These are phyloP conservation scores for Probosciger aterrimus DNA, from an alignment of 2,113 vertebrate genomes.

Conservation along the genomic window DNA sequence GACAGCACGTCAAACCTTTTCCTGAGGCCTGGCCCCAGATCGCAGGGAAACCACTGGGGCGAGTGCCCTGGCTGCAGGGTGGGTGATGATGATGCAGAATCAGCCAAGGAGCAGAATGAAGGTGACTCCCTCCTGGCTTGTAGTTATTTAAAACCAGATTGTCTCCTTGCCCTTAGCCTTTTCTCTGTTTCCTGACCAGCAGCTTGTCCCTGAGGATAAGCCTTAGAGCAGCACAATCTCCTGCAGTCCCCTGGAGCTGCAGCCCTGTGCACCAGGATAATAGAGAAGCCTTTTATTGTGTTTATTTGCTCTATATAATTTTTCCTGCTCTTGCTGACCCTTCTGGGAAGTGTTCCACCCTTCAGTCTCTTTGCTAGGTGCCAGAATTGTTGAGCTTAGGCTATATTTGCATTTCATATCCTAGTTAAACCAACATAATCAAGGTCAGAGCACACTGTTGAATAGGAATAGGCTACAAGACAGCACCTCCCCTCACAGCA, in stretches of 20 bases:
- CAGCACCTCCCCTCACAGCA: background rate
- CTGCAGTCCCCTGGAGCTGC: constrained; percentile 33
- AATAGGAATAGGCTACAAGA: background rate
- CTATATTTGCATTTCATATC: constrained; percentile 63
- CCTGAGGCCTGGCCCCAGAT: background rate
- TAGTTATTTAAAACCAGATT: background rate
- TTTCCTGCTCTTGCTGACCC: constrained; percentile 34
- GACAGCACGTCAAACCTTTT: background rate
- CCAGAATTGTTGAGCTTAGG: constrained; percentile 29
- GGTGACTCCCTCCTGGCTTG: background rate
- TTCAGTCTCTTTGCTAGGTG: constrained; percentile 12
- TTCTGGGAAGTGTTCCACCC: constrained; percentile 12
- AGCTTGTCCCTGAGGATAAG: constrained; percentile 11
- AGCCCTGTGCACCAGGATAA: constrained; percentile 24
- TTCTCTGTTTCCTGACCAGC: background rate
- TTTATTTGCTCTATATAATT: constrained; percentile 51
- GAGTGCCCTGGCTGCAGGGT: background rate
- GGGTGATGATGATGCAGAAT: background rate
- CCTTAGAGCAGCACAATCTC: constrained; percentile 35
- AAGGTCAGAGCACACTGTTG: constrained; percentile 33
- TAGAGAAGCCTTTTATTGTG: constrained; percentile 36
- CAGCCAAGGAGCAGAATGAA: background rate
- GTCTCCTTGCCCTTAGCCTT: background rate
- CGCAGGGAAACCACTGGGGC: background rate
- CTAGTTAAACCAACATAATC: constrained; percentile 48